Percentiles rank a stretch among this genome's conserved stretches.
phyloP scores from a whole-genome alignment of 2,797 vertebrate genomes.

The Coendou prehensilis region DNA sequence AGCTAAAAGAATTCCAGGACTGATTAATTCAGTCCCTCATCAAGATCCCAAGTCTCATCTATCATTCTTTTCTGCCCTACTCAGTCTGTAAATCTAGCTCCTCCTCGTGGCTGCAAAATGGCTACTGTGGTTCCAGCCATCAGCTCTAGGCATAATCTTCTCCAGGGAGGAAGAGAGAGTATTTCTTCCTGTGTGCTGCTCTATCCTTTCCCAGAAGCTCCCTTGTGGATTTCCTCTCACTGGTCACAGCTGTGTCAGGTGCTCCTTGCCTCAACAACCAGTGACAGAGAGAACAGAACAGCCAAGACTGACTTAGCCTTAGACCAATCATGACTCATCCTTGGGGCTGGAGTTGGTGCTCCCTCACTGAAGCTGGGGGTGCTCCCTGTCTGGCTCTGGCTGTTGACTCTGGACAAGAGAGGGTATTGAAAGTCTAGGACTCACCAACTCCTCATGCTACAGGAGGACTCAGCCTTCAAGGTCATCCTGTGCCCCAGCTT shows the following conservation, averaged over 20 bases:
- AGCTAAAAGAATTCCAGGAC: neutral
- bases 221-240: neutral
- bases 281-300: neutral
- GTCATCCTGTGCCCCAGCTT: neutral
- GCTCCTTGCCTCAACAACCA: neutral
- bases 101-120: neutral
- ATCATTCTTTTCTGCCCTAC: neutral
- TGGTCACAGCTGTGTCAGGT: neutral
- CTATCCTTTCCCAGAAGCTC: neutral
- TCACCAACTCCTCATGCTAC: neutral
- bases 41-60: neutral
- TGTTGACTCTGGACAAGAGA: neutral
- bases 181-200: neutral
- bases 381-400: neutral
- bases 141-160: neutral
- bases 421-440: neutral
- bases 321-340: neutral
- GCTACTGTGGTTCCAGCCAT: neutral
- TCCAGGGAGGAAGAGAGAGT: neutral
- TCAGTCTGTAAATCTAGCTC: neutral
- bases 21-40: neutral
- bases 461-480: neutral
- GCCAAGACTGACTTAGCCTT: neutral
- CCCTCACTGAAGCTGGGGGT: neutral
- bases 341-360: neutral